Evolutionary conservation across 2,113 vertebrate species (phyloP), one percentile per base, ranked within the genome.

Genomic region (Pyxicephalus adspersus): DNA sequence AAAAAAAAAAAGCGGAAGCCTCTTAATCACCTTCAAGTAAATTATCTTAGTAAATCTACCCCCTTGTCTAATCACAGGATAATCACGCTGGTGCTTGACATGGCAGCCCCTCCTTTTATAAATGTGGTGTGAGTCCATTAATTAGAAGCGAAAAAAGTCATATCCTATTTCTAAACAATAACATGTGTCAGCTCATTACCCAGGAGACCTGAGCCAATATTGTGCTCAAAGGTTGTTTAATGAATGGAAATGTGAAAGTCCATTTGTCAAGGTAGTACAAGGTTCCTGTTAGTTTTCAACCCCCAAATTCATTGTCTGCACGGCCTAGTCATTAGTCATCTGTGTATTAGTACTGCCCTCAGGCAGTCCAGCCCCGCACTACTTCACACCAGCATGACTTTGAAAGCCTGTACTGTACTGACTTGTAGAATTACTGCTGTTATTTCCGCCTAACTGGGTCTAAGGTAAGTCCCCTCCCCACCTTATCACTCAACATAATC

Each of bases 311-410:
- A 96, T 97, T 98, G 96, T 96, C 95, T 92, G 86, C 89, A 50
- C 83, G 90, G 95, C 93, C 93, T 93, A 88, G 94, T 95, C 96
- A 97, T 98, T 97, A 97, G 95, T 99, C 95, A 97, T 92, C 91
- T 88, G 89, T 93, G 93, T 92, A 83, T 95, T 93, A 91, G 91
- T 84, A 91, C 91, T 95, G 94, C 95, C 96, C 93, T 87, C 88
- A 84, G 94, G 91, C 93, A 90, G 83, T 85, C 87, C 89, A 90
- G 90, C 90, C 91, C 89, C 64, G 90, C 88, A 88, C 90, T 91
- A 91, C 89, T 93, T 93, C 89, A 70, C 90, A 92, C 91, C 89
- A 89, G 87, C 90, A 81, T 28, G 85, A 89, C 91, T 91, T 88
- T 90, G 82, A 88, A 92, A 92, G 90, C 91, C n/a, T n/a, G 85